Percentiles rank a stretch among this genome's conserved stretches.
Evolutionary conservation across 2,888 invertebrate genomes (phyloP).

Genomic region (Scaptomyza reducta): DNA sequence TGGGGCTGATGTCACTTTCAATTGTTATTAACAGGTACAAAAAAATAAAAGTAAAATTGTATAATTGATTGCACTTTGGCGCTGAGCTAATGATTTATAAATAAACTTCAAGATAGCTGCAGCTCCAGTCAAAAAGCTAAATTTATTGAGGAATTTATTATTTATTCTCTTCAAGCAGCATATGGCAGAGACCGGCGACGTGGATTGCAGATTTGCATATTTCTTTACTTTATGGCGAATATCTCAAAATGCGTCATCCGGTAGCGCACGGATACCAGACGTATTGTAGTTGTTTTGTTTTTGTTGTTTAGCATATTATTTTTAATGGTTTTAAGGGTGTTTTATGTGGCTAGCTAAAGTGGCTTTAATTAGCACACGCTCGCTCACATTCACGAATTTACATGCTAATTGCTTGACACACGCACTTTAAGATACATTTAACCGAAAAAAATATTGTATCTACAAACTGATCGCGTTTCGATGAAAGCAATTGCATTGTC

Average conservation of each 20-base stretch:
- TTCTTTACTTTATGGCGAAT: constrained; percentile 32
- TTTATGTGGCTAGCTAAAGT: constrained; percentile 15
- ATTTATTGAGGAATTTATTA: constrained; percentile 36
- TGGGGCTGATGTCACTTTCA: constrained; percentile 67
- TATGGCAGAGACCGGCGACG: constrained; percentile 32
- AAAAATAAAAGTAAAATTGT: background rate
- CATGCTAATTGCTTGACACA: constrained; percentile 49
- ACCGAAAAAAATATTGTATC: constrained; percentile 15
- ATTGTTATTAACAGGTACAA: constrained; percentile 41
- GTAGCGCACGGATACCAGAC: constrained; percentile 31
- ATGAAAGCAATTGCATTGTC: constrained; percentile 48
- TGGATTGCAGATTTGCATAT: constrained; percentile 61
- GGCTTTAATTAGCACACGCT: constrained; percentile 46
- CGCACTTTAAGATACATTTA: constrained; percentile 42
- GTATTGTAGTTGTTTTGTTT: constrained; percentile 17
- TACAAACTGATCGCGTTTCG: constrained; percentile 27
- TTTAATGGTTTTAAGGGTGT: constrained; percentile 22
- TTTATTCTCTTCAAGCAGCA: constrained; percentile 18
- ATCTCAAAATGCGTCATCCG: constrained; percentile 46
- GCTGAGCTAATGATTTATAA: constrained; percentile 68
- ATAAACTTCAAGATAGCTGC: constrained; percentile 49
- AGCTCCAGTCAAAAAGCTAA: constrained; percentile 15
- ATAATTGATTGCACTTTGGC: constrained; percentile 40
- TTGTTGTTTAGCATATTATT: constrained; percentile 17
- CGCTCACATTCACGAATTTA: constrained; percentile 41